phyloP scores from a whole-genome alignment of 2,113 vertebrate species.

The Neogobius melanostomus region DNA sequence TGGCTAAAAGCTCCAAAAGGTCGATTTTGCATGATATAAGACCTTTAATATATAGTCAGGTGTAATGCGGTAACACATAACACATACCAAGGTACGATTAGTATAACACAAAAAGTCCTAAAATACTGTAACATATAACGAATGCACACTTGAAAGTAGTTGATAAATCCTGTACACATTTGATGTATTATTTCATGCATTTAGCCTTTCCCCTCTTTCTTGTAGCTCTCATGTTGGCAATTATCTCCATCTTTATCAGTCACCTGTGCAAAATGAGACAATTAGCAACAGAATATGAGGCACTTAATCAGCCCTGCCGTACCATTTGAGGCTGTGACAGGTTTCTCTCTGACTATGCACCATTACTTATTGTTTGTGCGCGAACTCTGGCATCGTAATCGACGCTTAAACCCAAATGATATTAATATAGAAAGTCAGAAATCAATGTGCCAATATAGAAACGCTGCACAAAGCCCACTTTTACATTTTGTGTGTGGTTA shows the following conservation, averaged over 20 bases:
- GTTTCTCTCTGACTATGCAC: neutral
- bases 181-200: neutral
- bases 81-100: too few relatives aligned
- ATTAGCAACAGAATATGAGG: neutral
- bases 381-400: neutral
- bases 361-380: neutral
- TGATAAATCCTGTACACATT: neutral
- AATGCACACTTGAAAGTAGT: neutral
- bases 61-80: too few relatives aligned
- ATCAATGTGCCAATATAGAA: neutral
- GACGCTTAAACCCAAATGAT: too few relatives aligned
- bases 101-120: too few relatives aligned
- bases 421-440: too few relatives aligned
- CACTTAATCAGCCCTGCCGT: neutral
- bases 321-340: neutral
- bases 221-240: neutral
- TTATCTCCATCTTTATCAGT: conserved; percentile 4
- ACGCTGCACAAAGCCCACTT: neutral
- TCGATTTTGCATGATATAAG: too few relatives aligned
- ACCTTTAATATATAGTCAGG: too few relatives aligned
- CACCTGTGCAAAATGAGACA: conserved; percentile 6
- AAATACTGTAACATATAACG: too few relatives aligned
- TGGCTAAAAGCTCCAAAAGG: too few relatives aligned
- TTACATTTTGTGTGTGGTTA: neutral
- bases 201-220: neutral